Percentiles rank a stretch among this genome's conserved stretches.
Evolutionary conservation across 2,797 vertebrate genomes (phyloP).

Genomic region (Melanotaenia nigrans): DNA sequence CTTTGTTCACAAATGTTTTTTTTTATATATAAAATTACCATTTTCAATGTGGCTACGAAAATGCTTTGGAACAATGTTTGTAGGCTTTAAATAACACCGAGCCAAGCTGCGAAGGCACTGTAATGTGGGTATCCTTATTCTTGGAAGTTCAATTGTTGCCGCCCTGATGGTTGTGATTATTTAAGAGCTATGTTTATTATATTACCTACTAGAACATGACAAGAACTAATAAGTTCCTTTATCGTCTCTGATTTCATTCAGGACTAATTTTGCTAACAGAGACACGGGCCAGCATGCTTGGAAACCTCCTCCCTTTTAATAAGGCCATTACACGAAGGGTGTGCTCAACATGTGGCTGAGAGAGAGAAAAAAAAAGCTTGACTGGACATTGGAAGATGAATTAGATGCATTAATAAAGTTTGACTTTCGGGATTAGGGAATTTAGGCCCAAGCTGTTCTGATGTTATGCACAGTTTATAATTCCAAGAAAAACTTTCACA

Average conservation of each 20-base stretch:
- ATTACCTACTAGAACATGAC: slow-evolving; percentile 73
- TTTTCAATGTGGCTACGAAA: slow-evolving; percentile 24
- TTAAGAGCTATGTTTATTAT: slow-evolving; percentile 73
- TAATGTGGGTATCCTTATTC: slow-evolving; percentile 31
- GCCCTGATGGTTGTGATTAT: slow-evolving; percentile 74
- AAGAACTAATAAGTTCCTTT: slow-evolving; percentile 73
- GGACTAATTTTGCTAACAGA: slow-evolving; percentile 60
- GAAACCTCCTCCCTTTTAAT: slow-evolving; percentile 76
- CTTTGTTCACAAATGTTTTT: no score
- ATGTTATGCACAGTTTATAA: slow-evolving; percentile 77
- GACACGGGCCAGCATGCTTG: slow-evolving; percentile 62
- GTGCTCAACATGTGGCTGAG: slow-evolving; percentile 60
- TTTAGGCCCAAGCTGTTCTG: slow-evolving; percentile 66
- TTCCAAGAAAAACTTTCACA: slow-evolving; percentile 81
- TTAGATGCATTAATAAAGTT: slow-evolving; percentile 77
- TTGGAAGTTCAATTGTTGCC: slow-evolving; percentile 58
- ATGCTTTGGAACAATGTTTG: slow-evolving; percentile 42
- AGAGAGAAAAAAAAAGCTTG: slow-evolving; percentile 12
- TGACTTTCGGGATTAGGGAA: slow-evolving; percentile 78
- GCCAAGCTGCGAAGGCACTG: slow-evolving; percentile 24
- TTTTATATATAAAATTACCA: neutral
- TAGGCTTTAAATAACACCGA: slow-evolving; percentile 45
- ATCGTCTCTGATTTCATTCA: slow-evolving; percentile 73
- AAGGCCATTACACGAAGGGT: slow-evolving; percentile 80
- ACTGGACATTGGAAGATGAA: slow-evolving; percentile 70